Evolutionary conservation across 2,888 invertebrate genomes (phyloP).

Genomic region (Bugulina stolonifera): DNA sequence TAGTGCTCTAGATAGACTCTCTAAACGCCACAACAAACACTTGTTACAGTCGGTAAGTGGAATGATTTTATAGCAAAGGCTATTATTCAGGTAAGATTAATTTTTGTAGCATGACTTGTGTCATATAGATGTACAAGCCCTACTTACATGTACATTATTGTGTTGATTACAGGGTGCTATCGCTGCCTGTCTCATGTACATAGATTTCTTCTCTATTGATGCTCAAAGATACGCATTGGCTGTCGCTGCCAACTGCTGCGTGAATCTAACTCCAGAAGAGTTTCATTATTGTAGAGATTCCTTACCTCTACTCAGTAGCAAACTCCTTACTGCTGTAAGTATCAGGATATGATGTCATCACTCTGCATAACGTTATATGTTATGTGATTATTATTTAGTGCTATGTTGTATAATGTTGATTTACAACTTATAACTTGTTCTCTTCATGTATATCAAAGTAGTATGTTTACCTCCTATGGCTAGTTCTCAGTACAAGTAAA

Average conservation of each 20-base stretch:
- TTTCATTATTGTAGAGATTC: slow-evolving; percentile 87
- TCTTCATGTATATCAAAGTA: too few relatives aligned
- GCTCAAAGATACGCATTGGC: slow-evolving; percentile 93
- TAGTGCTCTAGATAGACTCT: slow-evolving; percentile 93
- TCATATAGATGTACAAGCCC: too few relatives aligned
- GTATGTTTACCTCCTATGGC: too few relatives aligned
- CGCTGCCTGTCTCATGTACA: slow-evolving; percentile 86
- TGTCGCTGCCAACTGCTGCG: slow-evolving; percentile 95
- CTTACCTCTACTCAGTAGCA: slow-evolving; percentile 72
- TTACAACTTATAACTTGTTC: too few relatives aligned
- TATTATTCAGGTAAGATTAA: too few relatives aligned
- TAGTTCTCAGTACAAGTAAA: too few relatives aligned
- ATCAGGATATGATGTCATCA: neutral
- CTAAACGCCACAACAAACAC: slow-evolving; percentile 89
- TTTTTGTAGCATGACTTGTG: too few relatives aligned
- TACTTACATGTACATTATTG: too few relatives aligned
- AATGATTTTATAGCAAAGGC: too few relatives aligned
- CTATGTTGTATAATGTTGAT: too few relatives aligned
- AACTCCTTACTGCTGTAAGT: slow-evolving; percentile 57
- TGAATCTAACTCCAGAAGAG: slow-evolving; percentile 85
- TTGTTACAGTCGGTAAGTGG: slow-evolving; percentile 62
- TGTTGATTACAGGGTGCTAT: slow-evolving; percentile 86
- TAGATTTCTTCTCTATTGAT: slow-evolving; percentile 97
- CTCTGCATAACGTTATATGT: too few relatives aligned
- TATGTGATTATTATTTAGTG: too few relatives aligned